These are phyloP conservation scores for Argentina silus DNA, from an alignment of 2,797 vertebrate genomes.

Conservation along the genomic window DNA sequence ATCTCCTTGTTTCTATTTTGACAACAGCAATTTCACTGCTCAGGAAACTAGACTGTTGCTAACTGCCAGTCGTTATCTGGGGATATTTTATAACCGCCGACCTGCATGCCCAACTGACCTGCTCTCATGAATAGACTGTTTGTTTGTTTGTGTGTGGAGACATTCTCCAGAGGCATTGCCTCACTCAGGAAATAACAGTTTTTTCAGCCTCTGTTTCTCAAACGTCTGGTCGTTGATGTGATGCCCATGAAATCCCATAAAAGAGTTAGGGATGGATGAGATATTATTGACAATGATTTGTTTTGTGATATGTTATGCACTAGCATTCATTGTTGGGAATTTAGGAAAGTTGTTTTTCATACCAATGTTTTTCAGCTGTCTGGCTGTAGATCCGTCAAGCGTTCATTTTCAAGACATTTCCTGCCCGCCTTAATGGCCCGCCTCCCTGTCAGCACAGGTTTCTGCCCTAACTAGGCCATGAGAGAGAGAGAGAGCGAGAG, in stretches of 20 bases:
- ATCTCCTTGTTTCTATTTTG: slow-evolving; percentile 17
- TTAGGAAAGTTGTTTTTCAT: slow-evolving; percentile 37
- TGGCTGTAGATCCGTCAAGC: slow-evolving; percentile 43
- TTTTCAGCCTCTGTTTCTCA: slow-evolving; percentile 57
- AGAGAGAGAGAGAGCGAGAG: slow-evolving; percentile 39
- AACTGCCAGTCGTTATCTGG: slow-evolving; percentile 14
- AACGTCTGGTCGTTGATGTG: slow-evolving; percentile 19
- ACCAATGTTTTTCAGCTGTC: not conserved
- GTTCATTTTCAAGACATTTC: slow-evolving; percentile 54
- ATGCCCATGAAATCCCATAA: slow-evolving; percentile 17
- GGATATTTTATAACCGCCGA: slow-evolving; percentile 41
- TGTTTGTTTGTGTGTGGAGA: slow-evolving; percentile 54
- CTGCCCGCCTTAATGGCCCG: slow-evolving; percentile 50
- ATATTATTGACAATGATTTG: not conserved
- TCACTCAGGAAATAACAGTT: slow-evolving; percentile 60
- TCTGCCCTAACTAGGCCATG: slow-evolving; percentile 18
- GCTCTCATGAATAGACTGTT: slow-evolving; percentile 60
- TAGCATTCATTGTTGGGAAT: slow-evolving; percentile 50
- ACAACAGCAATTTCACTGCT: slow-evolving; percentile 20
- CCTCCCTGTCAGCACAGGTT: slow-evolving; percentile 30
- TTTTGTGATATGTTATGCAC: slow-evolving; percentile 38
- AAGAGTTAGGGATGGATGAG: not conserved
- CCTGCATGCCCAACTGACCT: slow-evolving; percentile 19
- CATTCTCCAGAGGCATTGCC: slow-evolving; percentile 46
- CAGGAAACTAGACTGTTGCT: slow-evolving; percentile 28